Conservation (phyloP, 2,888 invertebrate species). For the Latrodectus hesperus region DNA sequence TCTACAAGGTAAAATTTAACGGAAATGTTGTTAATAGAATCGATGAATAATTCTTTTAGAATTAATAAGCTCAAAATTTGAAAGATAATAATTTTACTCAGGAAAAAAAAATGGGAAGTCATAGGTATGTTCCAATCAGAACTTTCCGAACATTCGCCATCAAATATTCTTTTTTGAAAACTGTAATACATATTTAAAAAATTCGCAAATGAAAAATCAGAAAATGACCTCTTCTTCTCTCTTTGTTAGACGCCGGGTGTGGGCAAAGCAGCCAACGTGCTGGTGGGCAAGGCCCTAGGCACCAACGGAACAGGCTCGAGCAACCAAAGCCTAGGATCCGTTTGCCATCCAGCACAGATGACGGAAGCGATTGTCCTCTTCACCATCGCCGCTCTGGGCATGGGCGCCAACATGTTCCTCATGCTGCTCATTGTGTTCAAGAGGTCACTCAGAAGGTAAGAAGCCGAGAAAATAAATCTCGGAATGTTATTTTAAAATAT, state of each 20-base stretch:
- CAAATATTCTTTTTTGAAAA: no score
- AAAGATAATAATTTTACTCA: no score
- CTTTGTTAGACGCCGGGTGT: slow-evolving; percentile 59
- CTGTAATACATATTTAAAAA: no score
- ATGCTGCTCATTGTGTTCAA: slow-evolving; percentile 88
- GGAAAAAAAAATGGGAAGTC: no score
- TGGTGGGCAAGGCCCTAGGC: slow-evolving; percentile 63
- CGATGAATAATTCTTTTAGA: no score
- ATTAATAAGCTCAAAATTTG: no score
- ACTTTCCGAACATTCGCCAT: no score
- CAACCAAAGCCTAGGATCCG: slow-evolving; percentile 55
- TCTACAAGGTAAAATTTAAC: no score
- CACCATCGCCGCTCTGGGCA: slow-evolving; percentile 85
- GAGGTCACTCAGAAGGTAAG: slow-evolving; percentile 85
- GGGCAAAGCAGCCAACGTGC: slow-evolving; percentile 64
- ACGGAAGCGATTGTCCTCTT: slow-evolving; percentile 86
- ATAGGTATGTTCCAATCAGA: no score
- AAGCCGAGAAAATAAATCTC: neutral
- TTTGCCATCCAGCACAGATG: slow-evolving; percentile 86
- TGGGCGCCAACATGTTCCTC: slow-evolving; percentile 86
- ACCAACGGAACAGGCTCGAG: slow-evolving; percentile 59
- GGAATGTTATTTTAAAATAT: neutral
- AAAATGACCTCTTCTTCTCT: neutral
- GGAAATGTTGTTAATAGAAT: no score
- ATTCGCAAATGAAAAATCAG: no score